phyloP scores from a whole-genome alignment of 2,113 vertebrate genomes.

The Pseudopipra pipra region DNA sequence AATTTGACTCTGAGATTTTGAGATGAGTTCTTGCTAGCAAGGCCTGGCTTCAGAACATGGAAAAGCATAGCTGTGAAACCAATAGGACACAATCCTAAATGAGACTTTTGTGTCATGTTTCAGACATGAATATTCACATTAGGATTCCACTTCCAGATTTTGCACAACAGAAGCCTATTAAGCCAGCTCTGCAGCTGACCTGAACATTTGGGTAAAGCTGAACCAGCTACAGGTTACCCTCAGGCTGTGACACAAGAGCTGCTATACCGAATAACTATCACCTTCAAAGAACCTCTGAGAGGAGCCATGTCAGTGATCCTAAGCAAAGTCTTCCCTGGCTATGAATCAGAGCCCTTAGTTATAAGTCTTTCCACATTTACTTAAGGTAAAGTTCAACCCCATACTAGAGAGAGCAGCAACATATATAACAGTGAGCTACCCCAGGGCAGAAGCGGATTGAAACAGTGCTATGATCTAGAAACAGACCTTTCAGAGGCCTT shows the following conservation, averaged over 20 bases:
- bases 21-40: neutral
- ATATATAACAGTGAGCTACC: neutral
- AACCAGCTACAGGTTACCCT: neutral
- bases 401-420: neutral
- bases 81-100: neutral
- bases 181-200: neutral
- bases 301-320: neutral
- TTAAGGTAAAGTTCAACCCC: neutral
- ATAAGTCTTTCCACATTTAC: neutral
- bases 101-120: neutral
- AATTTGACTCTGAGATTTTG: neutral
- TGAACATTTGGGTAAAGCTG: neutral
- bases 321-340: neutral
- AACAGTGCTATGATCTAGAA: neutral
- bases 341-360: neutral
- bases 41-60: neutral
- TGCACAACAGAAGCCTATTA: neutral
- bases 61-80: neutral
- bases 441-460: neutral
- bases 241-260: neutral
- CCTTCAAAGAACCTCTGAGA: neutral
- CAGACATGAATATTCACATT: neutral
- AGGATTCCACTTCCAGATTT: neutral
- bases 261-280: accelerated
- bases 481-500: neutral